Evolutionary conservation across 2,113 vertebrate genomes (phyloP).

Genomic region (Odocoileus virginianus): DNA sequence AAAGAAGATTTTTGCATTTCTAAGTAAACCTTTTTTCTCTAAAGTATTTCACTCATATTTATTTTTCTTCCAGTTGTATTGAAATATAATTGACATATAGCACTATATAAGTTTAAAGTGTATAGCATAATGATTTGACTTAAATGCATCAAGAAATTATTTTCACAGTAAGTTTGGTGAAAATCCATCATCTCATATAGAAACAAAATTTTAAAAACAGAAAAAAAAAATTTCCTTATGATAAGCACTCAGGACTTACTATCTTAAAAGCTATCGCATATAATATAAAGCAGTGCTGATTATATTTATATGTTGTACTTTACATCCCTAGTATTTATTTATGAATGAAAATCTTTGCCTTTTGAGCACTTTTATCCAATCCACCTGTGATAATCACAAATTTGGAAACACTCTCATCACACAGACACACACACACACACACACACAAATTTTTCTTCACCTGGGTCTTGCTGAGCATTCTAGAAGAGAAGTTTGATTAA

Average conservation of each 20-base stretch:
- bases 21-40: neutral
- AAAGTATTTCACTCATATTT: neutral
- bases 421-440: neutral
- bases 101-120: neutral
- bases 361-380: neutral
- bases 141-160: neutral
- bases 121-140: neutral
- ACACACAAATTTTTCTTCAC: neutral
- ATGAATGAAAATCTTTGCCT: neutral
- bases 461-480: neutral
- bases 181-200: neutral
- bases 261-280: neutral
- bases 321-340: neutral
- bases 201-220: neutral
- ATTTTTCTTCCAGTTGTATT: neutral
- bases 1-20: neutral
- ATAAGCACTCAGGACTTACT: neutral
- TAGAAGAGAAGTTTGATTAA: neutral
- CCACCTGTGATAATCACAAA: neutral
- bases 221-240: neutral
- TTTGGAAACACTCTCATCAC: neutral
- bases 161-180: neutral
- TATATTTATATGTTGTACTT: neutral
- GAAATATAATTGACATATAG: neutral
- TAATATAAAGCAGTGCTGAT: neutral